These are phyloP conservation scores for Gopherus flavomarginatus DNA, from an alignment of 2,113 vertebrate genomes.

Conservation along the genomic window DNA sequence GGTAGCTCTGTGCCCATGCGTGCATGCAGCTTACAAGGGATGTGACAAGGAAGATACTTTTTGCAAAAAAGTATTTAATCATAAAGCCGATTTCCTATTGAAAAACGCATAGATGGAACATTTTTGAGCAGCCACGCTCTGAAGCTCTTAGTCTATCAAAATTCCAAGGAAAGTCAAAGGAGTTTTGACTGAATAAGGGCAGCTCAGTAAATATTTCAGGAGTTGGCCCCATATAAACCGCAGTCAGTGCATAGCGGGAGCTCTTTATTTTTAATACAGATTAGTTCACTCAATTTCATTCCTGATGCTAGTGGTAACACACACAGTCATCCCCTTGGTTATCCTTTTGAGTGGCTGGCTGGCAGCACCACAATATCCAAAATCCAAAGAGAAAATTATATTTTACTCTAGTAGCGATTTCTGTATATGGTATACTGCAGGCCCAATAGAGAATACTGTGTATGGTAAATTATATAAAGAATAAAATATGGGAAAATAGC, in stretches of 20 bases:
- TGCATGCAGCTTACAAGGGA: too few species aligned
- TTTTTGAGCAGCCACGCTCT: background rate
- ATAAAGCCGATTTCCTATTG: background rate
- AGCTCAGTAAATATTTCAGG: background rate
- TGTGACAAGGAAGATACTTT: background rate
- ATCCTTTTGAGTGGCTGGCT: background rate
- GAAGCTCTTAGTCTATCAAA: background rate
- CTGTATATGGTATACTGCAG: background rate
- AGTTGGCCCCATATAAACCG: background rate
- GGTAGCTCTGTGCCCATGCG: too few species aligned
- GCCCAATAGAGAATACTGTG: background rate
- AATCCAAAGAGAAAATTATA: fast-evolving
- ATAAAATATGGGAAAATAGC: background rate
- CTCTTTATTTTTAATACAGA: background rate
- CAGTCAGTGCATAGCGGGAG: background rate
- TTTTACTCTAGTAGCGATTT: background rate
- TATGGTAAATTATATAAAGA: fast-evolving
- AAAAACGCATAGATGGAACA: background rate
- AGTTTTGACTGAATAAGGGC: background rate
- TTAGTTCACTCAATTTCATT: background rate
- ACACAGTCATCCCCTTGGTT: fast-evolving
- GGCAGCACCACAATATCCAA: background rate
- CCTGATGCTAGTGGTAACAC: background rate
- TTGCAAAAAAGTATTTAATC: background rate
- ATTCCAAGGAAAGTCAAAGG: fast-evolving